Evolutionary conservation across 2,113 vertebrate genomes (phyloP).

Genomic region (Oncorhynchus clarkii): DNA sequence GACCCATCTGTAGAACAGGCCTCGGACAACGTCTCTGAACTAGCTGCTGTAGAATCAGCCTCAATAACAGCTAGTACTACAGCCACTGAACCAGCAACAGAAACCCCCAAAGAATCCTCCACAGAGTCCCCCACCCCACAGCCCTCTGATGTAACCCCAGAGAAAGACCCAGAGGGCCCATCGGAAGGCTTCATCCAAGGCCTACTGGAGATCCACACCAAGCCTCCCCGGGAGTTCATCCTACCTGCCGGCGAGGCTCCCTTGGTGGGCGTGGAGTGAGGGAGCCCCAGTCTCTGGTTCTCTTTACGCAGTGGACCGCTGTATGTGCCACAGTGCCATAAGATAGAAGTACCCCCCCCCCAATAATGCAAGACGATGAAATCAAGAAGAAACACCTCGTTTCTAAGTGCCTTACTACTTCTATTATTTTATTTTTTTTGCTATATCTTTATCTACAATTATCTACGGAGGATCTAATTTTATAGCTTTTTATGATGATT

Average conservation of each 20-base stretch:
- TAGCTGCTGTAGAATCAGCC: neutral
- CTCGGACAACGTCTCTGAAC: neutral
- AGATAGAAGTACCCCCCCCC: constrained; percentile 16
- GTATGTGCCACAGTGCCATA: constrained; percentile 66
- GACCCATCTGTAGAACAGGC: neutral
- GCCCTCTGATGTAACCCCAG: constrained; percentile 18
- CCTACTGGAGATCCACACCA: constrained; percentile 76
- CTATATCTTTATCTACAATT: constrained; percentile 80
- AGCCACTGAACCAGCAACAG: neutral
- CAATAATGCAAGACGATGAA: constrained; percentile 31
- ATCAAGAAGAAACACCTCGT: constrained; percentile 54
- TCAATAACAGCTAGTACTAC: neutral
- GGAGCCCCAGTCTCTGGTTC: neutral
- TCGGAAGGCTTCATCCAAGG: constrained; percentile 71
- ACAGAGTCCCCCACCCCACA: constrained; percentile 33
- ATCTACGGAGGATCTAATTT: constrained; percentile 65
- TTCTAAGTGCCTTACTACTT: constrained; percentile 90
- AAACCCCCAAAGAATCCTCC: constrained; percentile 26
- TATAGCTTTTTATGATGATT: constrained; percentile 73
- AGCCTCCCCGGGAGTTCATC: constrained; percentile 72
- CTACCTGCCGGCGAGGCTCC: constrained; percentile 74
- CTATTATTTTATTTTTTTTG: constrained; percentile 64
- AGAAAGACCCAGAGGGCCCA: neutral
- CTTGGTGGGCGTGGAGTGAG: constrained; percentile 84
- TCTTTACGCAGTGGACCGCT: constrained; percentile 7